A percentile compares a stretch with the other conserved stretches of the same genome.
These are phyloP conservation scores for Choloepus didactylus DNA, from an alignment of 2,797 vertebrate species.

Conservation along the genomic window DNA sequence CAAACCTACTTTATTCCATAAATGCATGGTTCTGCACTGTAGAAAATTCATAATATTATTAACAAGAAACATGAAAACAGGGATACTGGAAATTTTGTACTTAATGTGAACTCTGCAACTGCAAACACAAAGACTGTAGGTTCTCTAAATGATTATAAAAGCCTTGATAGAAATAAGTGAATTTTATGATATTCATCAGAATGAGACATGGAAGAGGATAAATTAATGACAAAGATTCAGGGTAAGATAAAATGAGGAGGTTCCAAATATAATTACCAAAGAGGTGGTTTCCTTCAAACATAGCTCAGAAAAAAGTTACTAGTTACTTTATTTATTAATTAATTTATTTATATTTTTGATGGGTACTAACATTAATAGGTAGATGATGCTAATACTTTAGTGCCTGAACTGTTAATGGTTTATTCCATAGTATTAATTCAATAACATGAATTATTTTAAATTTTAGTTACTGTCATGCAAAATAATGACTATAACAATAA, in stretches of 20 bases:
- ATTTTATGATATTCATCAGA: neutral
- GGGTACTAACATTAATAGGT: neutral
- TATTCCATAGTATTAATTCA: neutral
- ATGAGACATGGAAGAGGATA: neutral
- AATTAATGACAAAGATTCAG: neutral
- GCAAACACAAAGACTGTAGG: neutral
- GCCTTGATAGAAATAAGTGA: neutral
- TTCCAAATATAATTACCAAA: neutral
- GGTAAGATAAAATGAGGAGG: neutral
- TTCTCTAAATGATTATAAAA: slow-evolving; percentile 28
- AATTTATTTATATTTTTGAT: neutral
- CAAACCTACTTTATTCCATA: neutral
- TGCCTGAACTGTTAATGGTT: neutral
- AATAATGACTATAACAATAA: slow-evolving; percentile 11
- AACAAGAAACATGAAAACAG: neutral
- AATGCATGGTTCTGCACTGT: neutral
- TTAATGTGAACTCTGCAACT: neutral
- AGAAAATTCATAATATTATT: slow-evolving; percentile 22
- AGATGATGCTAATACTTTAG: neutral
- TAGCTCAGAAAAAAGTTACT: neutral
- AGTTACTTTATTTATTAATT: neutral
- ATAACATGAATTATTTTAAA: neutral
- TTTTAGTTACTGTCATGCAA: neutral
- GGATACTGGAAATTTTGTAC: neutral
- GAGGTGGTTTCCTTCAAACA: neutral